phyloP scores from a whole-genome alignment of 2,888 invertebrate species.

The Halictus quadricinctus region DNA sequence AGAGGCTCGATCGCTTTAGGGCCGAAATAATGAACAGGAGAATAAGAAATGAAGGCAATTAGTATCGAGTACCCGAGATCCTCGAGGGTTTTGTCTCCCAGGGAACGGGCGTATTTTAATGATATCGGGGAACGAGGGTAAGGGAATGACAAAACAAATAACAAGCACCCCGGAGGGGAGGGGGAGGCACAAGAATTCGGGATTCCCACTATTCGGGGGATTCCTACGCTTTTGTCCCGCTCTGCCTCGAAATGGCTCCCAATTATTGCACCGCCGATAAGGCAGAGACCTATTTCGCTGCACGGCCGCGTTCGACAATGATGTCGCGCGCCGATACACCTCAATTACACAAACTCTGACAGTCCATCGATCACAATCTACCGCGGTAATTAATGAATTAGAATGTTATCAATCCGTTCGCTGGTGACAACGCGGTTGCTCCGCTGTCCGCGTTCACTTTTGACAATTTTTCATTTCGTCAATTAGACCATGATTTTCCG shows the following conservation, averaged over 20 bases:
- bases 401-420: neutral
- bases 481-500: neutral
- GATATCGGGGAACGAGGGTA: slow-evolving; percentile 14
- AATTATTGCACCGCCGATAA: neutral
- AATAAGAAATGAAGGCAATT: slow-evolving; percentile 36
- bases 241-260: neutral
- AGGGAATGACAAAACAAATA: neutral
- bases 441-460: neutral
- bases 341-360: neutral
- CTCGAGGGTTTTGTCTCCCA: slow-evolving; percentile 12
- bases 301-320: neutral
- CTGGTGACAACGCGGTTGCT: neutral
- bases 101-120: neutral
- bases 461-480: neutral
- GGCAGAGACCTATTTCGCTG: neutral
- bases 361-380: neutral
- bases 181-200: neutral
- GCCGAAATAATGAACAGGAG: slow-evolving; percentile 9
- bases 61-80: slow-evolving; percentile 26
- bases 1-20: slow-evolving; percentile 3
- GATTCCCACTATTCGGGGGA: neutral
- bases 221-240: neutral
- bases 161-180: neutral
- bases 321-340: neutral
- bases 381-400: neutral